These are phyloP conservation scores for Whitmania pigra DNA, from an alignment of 1,140 invertebrate genomes.

Conservation along the genomic window DNA sequence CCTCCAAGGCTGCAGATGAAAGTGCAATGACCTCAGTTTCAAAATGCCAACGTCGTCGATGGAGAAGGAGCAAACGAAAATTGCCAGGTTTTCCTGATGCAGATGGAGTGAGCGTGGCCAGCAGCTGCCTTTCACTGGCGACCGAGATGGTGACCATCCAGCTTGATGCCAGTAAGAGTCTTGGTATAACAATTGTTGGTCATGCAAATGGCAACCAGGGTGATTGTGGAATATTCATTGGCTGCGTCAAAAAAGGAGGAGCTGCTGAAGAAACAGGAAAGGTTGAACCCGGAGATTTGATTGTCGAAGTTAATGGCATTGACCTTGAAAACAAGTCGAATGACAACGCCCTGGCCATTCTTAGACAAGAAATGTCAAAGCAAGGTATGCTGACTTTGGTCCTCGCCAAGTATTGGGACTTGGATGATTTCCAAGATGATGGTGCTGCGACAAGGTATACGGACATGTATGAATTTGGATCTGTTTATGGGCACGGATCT, in stretches of 20 bases:
- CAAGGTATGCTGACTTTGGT: constrained; percentile 3
- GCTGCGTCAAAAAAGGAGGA: constrained; percentile 84
- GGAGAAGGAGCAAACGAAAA: neutral
- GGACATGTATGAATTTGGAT: neutral
- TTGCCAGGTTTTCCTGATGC: neutral
- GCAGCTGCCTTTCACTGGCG: neutral
- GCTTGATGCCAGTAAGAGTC: constrained; percentile 51
- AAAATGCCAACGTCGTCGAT: neutral
- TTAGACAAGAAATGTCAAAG: constrained; percentile 19
- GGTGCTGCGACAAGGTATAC: neutral
- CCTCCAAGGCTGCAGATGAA: neutral
- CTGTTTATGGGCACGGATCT: neutral
- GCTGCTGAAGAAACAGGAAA: constrained; percentile 74
- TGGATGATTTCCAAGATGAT: neutral
- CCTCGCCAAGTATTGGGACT: constrained; percentile 16
- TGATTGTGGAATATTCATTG: constrained; percentile 82
- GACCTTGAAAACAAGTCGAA: constrained; percentile 52
- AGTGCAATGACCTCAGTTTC: constrained; percentile 7
- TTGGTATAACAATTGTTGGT: constrained; percentile 72
- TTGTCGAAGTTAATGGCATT: constrained; percentile 89
- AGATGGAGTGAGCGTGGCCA: neutral
- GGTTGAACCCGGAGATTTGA: constrained; percentile 92
- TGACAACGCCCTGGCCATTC: constrained; percentile 32
- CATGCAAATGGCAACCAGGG: constrained; percentile 59
- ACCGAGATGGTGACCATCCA: constrained; percentile 58